These are phyloP conservation scores for Sminthopsis crassicaudata DNA, from an alignment of 2,113 vertebrate species.

Conservation along the genomic window DNA sequence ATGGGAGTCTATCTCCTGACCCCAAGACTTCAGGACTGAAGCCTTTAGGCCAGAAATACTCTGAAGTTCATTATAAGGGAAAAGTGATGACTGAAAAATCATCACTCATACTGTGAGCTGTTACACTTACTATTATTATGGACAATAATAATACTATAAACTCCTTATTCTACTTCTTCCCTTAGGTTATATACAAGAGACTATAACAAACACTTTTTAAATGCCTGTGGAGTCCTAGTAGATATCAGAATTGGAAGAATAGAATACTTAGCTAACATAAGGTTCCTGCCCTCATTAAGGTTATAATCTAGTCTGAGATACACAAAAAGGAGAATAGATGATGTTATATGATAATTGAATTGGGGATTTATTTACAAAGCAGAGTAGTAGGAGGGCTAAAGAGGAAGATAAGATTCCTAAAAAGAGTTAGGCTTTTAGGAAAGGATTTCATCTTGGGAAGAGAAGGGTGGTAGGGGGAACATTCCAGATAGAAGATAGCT, in stretches of 20 bases:
- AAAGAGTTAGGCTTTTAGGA: constrained; percentile 21
- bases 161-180: not conserved
- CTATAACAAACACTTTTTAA: not conserved
- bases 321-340: not conserved
- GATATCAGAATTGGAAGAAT: not conserved
- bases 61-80: not conserved
- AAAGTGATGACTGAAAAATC: not conserved
- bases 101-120: not conserved
- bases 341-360: not conserved
- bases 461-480: not conserved
- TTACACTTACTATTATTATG: not conserved
- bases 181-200: not conserved
- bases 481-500: not conserved
- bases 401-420: constrained; percentile 14
- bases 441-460: not conserved
- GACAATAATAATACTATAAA: not conserved
- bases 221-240: not conserved
- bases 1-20: not conserved
- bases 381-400: not conserved
- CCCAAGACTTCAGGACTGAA: not conserved
- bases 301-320: not conserved
- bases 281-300: not conserved
- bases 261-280: not conserved
- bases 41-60: not conserved
- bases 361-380: not conserved